Base-by-base conservation (phyloP, 2,113 vertebrate genomes). In the Limanda limanda region DNA sequence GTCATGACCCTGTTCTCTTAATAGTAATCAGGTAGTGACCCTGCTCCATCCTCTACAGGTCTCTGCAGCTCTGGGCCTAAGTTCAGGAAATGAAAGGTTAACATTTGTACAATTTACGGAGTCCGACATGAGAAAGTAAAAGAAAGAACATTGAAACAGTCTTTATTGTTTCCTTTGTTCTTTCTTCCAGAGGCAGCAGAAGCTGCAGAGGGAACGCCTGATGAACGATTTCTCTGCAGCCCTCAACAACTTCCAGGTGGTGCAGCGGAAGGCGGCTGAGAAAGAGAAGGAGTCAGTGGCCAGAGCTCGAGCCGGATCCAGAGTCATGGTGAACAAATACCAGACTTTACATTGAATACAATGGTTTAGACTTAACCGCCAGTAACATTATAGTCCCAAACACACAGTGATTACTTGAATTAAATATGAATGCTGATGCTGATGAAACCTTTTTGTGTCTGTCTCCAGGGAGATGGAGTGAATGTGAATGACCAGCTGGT, bases 191-290 rank as follows among this genome's bases (percentile, higher is more conserved):
- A 95, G 96, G 76, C 97, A 96, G 6, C 96, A 97, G 87, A 96
- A 95, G 82, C 95, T 98, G 65, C 96, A 97, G 92, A 96, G 94
- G 61, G 97, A 98, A 7, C 95, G 96, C 59, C 92, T 98, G 84
- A 97, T 97, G 97, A 97, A 94, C 58, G 96, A 98, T 78, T 98
- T 98, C 92, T 97, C 96, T 0, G 89, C 95, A 0, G 96, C 97
- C 59, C 95, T 98, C 63, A 97, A 97, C 84, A 96, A 93, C 74
- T 97, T 98, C 85, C 97, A 98, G 90, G 95, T 93, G 4, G 86
- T 96, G 5, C 97, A 98, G 91, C 95, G 96, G 63, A 89, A 79
- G 68, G 96, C 96, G 4, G 97, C 96, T 0, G 95, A 96, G 66
- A 96, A 96, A 64, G 96, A 96, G 78, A 97, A 96, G 83, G 96